Evolutionary conservation across 2,888 invertebrate species (phyloP), one percentile per base, ranked within the genome.

Genomic region (Argyresthia goedartella): DNA sequence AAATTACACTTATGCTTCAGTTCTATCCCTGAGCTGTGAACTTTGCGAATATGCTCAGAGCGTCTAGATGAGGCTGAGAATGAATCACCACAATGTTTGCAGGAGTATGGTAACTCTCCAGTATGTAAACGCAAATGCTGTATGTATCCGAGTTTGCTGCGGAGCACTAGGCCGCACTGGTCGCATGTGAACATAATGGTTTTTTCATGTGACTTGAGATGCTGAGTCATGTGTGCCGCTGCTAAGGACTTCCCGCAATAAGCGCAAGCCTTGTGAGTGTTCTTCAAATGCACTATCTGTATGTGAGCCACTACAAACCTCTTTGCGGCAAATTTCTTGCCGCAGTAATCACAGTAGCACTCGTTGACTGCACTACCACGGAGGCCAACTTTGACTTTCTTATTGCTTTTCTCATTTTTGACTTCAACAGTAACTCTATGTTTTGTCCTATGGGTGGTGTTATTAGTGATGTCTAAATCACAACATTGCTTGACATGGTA

Each of bases 91-190:
- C 84, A 85, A 35, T 68, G 60, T 16, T 69, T 62, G 49, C 84
- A 85, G 0, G 59, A 16, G 36, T 84, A 85, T 0, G 84, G 84
- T 3, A 66, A 66, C 51, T 85, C 84, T 0, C 84, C 84, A 0
- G 81, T 80, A 45, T 85, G 84, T 0, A 84, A 56, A 0, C 84
- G 65, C n/a, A 77, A 47, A 49, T 85, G 84, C 52, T 84, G 84
- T 0, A 59, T 61, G 35, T 74, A 77, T 0, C 84, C 84, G 0
- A 82, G 56, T 39, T 71, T 78, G 0, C 73, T 70, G 57, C 75
- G 78, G 0, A 85, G 60, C 0, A 69, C 51, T 0, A 74, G 58
- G 0, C 72, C 74, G 39, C 84, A 85, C 7, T 71, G 63, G 0
- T 68, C 65, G 56, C 84, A 85, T 8, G 67, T 69, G 49, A 59